phyloP scores from a whole-genome alignment of 2,888 invertebrate genomes.

The Yponomeuta sedellus region DNA sequence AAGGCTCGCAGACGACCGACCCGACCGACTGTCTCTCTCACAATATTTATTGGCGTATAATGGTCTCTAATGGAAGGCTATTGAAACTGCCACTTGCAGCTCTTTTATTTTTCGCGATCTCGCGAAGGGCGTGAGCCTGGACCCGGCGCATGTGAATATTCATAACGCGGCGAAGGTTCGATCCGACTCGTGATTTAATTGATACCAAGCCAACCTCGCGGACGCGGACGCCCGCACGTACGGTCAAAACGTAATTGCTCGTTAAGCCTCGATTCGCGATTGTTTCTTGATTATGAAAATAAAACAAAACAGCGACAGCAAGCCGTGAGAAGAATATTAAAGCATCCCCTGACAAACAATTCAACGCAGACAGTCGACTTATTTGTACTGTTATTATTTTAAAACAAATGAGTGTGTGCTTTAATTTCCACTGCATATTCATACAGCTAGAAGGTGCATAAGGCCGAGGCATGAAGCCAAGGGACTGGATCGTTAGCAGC shows the following conservation, averaged over 20 bases:
- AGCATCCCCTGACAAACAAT: constrained; percentile 40
- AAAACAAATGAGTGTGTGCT: constrained; percentile 28
- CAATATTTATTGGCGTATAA: constrained; percentile 74
- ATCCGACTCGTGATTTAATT: constrained; percentile 60
- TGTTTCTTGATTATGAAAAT: constrained; percentile 68
- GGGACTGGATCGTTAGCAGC: constrained; percentile 2
- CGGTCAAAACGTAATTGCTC: constrained; percentile 69
- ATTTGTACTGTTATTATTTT: constrained; percentile 32
- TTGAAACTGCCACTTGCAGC: constrained; percentile 69
- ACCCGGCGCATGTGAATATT: constrained; percentile 59
- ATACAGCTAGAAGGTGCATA: constrained; percentile 15
- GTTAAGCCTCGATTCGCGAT: constrained; percentile 64
- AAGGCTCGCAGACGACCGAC: constrained; percentile 51
- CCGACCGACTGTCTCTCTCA: constrained; percentile 57
- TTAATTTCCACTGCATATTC: constrained; percentile 26
- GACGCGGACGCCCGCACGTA: constrained; percentile 45
- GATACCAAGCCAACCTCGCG: constrained; percentile 46
- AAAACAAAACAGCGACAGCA: constrained; percentile 39
- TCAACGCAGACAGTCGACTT: constrained; percentile 18
- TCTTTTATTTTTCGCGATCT: constrained; percentile 54
- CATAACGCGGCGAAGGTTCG: constrained; percentile 44
- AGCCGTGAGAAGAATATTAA: constrained; percentile 42
- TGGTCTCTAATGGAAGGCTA: constrained; percentile 72
- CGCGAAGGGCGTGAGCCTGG: constrained; percentile 38
- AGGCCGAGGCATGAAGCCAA: not conserved